Base-by-base conservation (phyloP, 2,113 vertebrate genomes). In the Haliaeetus leucogaster region DNA sequence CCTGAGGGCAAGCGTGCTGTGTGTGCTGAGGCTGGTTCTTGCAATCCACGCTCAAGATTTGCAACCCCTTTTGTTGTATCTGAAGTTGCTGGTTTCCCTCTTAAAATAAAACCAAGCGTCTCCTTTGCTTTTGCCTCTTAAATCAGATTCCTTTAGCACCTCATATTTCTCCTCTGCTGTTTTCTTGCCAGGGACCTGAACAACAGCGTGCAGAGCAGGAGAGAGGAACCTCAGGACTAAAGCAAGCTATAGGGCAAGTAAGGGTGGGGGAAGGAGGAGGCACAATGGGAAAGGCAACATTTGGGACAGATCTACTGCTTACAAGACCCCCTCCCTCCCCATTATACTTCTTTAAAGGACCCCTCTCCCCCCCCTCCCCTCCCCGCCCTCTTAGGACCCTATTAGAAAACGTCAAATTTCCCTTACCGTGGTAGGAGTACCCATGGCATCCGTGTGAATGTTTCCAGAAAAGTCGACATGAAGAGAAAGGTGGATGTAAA, bases 351-450 rank as follows among this genome's bases (percentile, higher is more conserved):
- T 48, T 48, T 68, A 66, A 71, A 89, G 87, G 78, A 83, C 18
- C 53, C 13, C 56, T 70, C 53, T 66, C 20, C 67, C 90, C 72
- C 63, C 42, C 45, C 45, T 47, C 45, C 45, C 45, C 45, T 47
- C 45, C 19, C 45, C 45, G 45, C 45, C 19, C 45, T 47, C 45
- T 47, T 84, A 95, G 82, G 82, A 93, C 82, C 90, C 86, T 62
- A 36, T 91, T 91, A 91, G 93, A 92, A 96, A 96, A 93, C 73
- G 90, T 93, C 97, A 89, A 97, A 96, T 89, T 89, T 96, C 92
- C 85, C 99, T 98, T 99, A 99, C 99, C 99, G 99, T 99, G 99
- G 99, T 98, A 98, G 99, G 98, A 98, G 99, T 99, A 99, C 99
- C 99, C 99, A 99, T 99, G 99, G 99, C 99, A 99, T 99, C 99